Base-by-base conservation (phyloP, 2,113 vertebrate genomes). In the Siphamia tubifer region DNA sequence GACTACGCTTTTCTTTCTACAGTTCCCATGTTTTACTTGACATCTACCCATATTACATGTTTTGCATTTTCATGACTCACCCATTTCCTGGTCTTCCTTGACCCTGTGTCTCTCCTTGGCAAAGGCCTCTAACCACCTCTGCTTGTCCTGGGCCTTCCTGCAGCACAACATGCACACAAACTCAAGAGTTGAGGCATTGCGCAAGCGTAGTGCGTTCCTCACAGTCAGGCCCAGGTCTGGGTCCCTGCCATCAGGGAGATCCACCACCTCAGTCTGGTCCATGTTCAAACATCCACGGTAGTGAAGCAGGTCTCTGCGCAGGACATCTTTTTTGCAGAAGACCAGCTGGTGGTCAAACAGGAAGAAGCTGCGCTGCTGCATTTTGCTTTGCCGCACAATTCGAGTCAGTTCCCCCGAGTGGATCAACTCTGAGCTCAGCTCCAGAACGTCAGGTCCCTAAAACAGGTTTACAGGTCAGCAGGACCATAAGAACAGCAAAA, bases 301-400 rank as follows among this genome's bases (percentile, higher is more conserved):
- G 82, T 99, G 96, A 3, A 99, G 92, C 72, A 99, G 93, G 79
- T 99, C 98, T 64, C 97, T 91, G 36, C 97, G 92, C 81, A 99
- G 90, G 35, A 98, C 84, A 69, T 99, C 97, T 78, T 99, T 99
- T 85, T 98, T 99, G 80, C 98, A 99, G 84, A 95, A 95, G 36
- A 99, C 93, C 60, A 99, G 84, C 83, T 99, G 98, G 87, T 99
- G 98, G 91, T 99, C 98, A 24, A 99, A 99, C 38, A 99, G 93
- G 89, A 99, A 99, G 90, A 95, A 97, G 47, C 91, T 96, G 76
- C 98, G 95, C 79, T 98, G 98, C 82, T 99, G 98, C 80, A 92
- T 95, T 89, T 94, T 97, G 64, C 97, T 95, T 30, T 97, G 95
- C 56, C 92, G 93, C 10, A 94, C 88, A 58, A 95, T 65, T 62